phyloP scores from a whole-genome alignment of 2,113 vertebrate genomes.

The Montifringilla adamsi region DNA sequence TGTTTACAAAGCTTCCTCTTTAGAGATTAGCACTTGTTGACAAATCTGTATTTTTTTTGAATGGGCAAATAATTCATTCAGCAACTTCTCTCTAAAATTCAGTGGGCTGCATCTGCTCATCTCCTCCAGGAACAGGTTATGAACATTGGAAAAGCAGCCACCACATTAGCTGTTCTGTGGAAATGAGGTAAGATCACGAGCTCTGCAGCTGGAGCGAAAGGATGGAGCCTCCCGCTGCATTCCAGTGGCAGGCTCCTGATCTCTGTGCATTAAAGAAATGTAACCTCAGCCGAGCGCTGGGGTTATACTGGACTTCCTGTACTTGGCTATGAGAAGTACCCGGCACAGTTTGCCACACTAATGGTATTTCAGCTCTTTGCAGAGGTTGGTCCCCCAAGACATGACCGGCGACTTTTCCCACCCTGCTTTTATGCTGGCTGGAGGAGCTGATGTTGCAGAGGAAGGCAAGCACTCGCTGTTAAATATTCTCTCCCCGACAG shows the following conservation, averaged over 20 bases:
- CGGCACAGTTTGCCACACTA: not conserved
- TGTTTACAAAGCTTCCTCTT: not conserved
- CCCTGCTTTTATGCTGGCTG: not conserved
- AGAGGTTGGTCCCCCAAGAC: not conserved
- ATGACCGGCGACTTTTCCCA: not conserved
- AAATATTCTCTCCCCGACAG: not conserved
- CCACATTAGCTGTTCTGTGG: not conserved
- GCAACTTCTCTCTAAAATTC: not conserved
- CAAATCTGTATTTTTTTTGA: not conserved
- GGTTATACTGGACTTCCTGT: not conserved
- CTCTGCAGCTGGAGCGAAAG: not conserved
- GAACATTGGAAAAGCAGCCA: not conserved
- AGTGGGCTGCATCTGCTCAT: not conserved
- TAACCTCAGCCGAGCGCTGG: not conserved
- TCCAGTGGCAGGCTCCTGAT: not conserved
- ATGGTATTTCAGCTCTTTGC: not conserved
- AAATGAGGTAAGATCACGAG: not conserved
- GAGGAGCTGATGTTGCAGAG: not conserved
- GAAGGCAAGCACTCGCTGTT: not conserved
- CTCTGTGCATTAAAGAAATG: not conserved
- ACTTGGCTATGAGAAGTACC: not conserved
- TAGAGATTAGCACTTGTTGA: not conserved
- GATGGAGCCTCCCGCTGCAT: not conserved
- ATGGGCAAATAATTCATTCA: not conserved
- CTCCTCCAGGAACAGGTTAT: not conserved